Conservation (phyloP, 2,113 vertebrate species). For the Mormyrus lacerda region DNA sequence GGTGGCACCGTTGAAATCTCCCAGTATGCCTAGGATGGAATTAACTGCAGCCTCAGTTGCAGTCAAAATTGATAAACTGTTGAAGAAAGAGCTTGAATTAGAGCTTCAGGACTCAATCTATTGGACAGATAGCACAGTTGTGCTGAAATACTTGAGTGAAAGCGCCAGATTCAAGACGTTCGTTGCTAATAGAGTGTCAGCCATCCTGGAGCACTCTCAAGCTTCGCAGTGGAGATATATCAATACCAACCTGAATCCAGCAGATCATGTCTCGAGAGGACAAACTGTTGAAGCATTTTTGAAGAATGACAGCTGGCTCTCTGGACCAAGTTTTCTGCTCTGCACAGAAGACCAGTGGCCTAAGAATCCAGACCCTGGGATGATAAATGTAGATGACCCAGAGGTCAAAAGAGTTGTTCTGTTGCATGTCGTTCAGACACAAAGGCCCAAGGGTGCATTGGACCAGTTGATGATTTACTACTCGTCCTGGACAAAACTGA, state of each 20-base stretch:
- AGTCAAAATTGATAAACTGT: conserved; percentile 28
- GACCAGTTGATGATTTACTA: conserved; percentile 15
- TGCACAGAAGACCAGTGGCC: conserved; percentile 10
- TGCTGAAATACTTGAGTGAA: conserved; percentile 22
- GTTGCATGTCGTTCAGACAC: not conserved
- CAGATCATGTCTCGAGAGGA: conserved; percentile 21
- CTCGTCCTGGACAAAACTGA: conserved; percentile 17
- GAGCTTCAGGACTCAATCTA: conserved; percentile 14
- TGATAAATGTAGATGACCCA: conserved; percentile 14
- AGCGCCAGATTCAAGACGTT: conserved; percentile 22
- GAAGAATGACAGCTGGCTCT: conserved; percentile 14
- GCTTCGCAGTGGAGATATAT: conserved; percentile 25
- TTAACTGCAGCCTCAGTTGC: conserved; percentile 27
- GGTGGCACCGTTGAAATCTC: conserved; percentile 14
- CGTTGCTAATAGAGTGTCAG: conserved; percentile 8
- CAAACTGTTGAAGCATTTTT: conserved; percentile 13
- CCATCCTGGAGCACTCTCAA: conserved; percentile 5
- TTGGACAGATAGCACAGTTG: conserved; percentile 22
- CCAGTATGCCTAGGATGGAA: conserved; percentile 25
- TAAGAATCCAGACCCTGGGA: conserved; percentile 22
- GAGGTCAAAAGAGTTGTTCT: conserved; percentile 18
- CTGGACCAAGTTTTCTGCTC: conserved; percentile 17
- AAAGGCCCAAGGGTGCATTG: conserved; percentile 6
- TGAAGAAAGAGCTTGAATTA: conserved; percentile 32
- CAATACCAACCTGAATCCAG: conserved; percentile 17